Evolutionary conservation across 2,113 vertebrate genomes (phyloP).

Genomic region (Lipotes vexillifer): DNA sequence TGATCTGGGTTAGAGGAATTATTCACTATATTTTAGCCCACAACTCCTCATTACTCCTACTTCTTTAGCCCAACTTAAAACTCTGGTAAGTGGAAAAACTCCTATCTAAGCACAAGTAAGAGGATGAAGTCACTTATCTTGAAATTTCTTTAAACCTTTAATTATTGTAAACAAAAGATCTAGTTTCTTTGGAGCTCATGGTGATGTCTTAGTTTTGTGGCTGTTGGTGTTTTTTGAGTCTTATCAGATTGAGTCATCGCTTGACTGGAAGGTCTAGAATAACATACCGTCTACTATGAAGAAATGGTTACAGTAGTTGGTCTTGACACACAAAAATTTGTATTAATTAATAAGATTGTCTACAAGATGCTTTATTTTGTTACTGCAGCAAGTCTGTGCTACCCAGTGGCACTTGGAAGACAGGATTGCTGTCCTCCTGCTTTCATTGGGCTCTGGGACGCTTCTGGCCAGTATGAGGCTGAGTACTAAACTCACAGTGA

Average conservation of each 20-base stretch:
- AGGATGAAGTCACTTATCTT: slow-evolving; percentile 47
- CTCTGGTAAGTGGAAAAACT: neutral
- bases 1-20: neutral
- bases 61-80: slow-evolving; percentile 39
- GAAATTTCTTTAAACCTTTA: slow-evolving; percentile 41
- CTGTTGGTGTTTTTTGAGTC: neutral
- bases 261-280: slow-evolving; percentile 6
- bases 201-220: slow-evolving; percentile 17
- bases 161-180: slow-evolving; percentile 46
- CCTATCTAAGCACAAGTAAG: slow-evolving; percentile 21
- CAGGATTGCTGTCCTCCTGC: neutral
- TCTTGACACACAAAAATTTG: neutral
- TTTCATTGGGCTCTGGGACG: neutral
- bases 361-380: neutral
- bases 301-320: neutral
- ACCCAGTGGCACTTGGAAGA: neutral
- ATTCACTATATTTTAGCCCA: slow-evolving; percentile 39
- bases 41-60: neutral
- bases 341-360: neutral
- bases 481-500: neutral
- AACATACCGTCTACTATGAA: neutral
- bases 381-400: neutral
- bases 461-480: neutral
- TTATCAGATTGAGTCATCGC: slow-evolving; percentile 4
- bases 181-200: neutral